Conservation (phyloP, 2,113 vertebrate genomes). For the Silurus glanis region DNA sequence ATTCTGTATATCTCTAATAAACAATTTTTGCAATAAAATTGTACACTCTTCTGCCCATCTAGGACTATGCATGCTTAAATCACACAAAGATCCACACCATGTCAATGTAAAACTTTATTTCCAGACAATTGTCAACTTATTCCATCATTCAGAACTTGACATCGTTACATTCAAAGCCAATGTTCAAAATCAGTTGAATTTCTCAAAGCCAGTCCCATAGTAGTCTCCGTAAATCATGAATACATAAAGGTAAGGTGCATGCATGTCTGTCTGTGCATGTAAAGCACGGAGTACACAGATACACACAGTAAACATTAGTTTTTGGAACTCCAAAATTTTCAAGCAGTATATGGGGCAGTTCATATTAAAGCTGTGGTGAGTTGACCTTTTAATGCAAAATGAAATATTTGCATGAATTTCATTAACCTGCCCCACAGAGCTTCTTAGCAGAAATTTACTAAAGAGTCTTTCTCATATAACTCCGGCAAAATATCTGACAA, state of each 20-base stretch:
- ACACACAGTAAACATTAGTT: conserved; percentile 40
- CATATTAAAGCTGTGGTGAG: conserved; percentile 28
- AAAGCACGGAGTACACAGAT: conserved; percentile 45
- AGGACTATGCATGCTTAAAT: neutral
- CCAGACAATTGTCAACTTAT: conserved; percentile 69
- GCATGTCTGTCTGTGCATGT: conserved; percentile 39
- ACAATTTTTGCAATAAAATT: neutral
- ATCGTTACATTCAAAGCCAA: neutral
- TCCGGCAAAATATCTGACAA: conserved; percentile 8
- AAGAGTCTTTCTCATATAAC: neutral
- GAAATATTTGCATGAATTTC: conserved; percentile 20
- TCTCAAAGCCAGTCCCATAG: conserved; percentile 62
- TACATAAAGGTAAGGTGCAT: conserved; percentile 40
- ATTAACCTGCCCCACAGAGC: neutral
- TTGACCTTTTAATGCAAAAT: conserved; percentile 19
- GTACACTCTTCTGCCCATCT: neutral
- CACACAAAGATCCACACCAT: conserved; percentile 25
- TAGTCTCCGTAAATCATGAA: conserved; percentile 33
- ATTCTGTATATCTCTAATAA: neutral
- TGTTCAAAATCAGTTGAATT: neutral
- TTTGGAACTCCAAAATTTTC: conserved; percentile 39
- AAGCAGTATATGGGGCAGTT: conserved; percentile 30
- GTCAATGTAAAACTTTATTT: conserved; percentile 80
- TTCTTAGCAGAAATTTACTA: conserved; percentile 27
- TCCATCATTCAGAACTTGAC: neutral